Evolutionary conservation across 2,797 vertebrate species (phyloP).

Genomic region (Chaetodon trifasciatus): DNA sequence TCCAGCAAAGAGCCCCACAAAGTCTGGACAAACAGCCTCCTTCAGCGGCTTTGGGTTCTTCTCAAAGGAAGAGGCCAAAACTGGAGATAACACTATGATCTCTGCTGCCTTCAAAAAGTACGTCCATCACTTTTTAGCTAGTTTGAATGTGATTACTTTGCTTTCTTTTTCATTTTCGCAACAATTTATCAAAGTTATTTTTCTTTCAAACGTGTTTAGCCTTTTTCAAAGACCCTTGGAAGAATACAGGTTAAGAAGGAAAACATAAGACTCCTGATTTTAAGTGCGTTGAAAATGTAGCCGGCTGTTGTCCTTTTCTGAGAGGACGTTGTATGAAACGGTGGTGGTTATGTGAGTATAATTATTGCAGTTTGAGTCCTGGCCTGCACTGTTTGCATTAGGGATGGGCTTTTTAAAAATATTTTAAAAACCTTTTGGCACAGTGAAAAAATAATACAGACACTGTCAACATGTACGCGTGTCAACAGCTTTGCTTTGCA

Average conservation of each 20-base stretch:
- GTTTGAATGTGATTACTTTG: conserved; percentile 6
- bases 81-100: conserved; percentile 79
- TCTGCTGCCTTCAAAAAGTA: conserved; percentile 89
- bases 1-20: conserved; percentile 85
- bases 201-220: conserved; percentile 84
- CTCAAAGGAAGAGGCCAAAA: conserved; percentile 82
- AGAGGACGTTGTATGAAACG: conserved; percentile 80
- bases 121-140: conserved; percentile 42
- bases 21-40: conserved; percentile 71
- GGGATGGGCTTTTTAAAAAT: conserved; percentile 36
- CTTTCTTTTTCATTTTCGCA: conserved; percentile 49
- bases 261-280: conserved; percentile 72
- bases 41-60: conserved; percentile 86
- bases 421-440: neutral
- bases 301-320: conserved; percentile 73
- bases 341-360: conserved; percentile 82
- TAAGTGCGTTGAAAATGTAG: conserved; percentile 79
- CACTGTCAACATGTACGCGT: no score
- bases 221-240: conserved; percentile 82
- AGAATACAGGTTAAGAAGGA: conserved; percentile 83
- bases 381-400: conserved; percentile 65
- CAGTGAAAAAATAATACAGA: no score
- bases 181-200: conserved; percentile 70
- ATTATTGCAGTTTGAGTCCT: conserved; percentile 67
- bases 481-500: no score